Percentiles rank a stretch among this genome's conserved stretches.
Evolutionary conservation across 2,113 vertebrate species (phyloP).

Genomic region (Hassar affinis): DNA sequence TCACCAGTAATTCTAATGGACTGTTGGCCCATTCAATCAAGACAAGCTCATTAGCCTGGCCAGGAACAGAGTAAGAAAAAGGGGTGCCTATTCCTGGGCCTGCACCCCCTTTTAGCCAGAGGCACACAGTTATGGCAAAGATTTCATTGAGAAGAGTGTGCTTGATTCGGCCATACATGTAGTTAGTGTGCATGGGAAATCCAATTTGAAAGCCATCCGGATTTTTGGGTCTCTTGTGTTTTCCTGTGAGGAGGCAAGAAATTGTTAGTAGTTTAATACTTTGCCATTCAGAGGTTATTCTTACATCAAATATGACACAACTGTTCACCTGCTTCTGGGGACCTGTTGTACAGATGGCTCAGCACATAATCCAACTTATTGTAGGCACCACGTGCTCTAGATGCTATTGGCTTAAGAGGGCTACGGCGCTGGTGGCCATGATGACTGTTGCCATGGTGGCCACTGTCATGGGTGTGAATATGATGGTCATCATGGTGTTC

Average conservation of each 20-base stretch:
- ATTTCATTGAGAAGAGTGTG: slow-evolving; percentile 68
- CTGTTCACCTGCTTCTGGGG: slow-evolving; percentile 58
- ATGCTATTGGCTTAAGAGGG: slow-evolving; percentile 53
- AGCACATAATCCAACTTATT: slow-evolving; percentile 71
- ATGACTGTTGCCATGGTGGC: slow-evolving; percentile 18
- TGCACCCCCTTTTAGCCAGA: slow-evolving; percentile 68
- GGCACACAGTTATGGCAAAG: slow-evolving; percentile 72
- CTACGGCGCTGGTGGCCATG: slow-evolving; percentile 41
- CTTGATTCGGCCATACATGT: slow-evolving; percentile 72
- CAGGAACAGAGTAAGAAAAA: slow-evolving; percentile 75
- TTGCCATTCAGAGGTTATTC: background rate
- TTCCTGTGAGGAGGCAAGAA: slow-evolving; percentile 47
- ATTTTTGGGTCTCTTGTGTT: slow-evolving; percentile 63
- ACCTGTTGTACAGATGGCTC: slow-evolving; percentile 63
- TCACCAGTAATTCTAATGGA: slow-evolving; percentile 76
- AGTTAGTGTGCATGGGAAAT: slow-evolving; percentile 77
- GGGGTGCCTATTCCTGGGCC: slow-evolving; percentile 73
- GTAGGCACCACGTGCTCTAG: slow-evolving; percentile 49
- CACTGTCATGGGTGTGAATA: slow-evolving; percentile 21
- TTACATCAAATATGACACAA: background rate
- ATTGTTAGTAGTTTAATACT: slow-evolving; percentile 5
- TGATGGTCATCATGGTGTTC: slow-evolving; percentile 31
- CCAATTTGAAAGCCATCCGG: slow-evolving; percentile 70
- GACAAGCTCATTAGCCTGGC: slow-evolving; percentile 78
- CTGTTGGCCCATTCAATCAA: slow-evolving; percentile 77